Percentiles rank a stretch among this genome's conserved stretches.
Conservation (phyloP, 2,888 invertebrate species). For the Ypsolopha scabrella region DNA sequence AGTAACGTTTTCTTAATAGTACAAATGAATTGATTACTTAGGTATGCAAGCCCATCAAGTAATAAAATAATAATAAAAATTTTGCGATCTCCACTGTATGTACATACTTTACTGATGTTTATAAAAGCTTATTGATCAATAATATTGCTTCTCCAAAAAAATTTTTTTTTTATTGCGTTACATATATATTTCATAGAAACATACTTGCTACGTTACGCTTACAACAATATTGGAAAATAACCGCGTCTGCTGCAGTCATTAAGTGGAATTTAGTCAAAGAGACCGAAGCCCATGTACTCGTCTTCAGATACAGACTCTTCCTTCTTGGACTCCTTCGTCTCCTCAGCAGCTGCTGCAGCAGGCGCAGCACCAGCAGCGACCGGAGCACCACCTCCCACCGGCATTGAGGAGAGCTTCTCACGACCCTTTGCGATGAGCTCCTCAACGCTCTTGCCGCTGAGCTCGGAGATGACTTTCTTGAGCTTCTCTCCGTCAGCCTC, state of each 20-base stretch:
- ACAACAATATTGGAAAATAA: conserved; percentile 57
- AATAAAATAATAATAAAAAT: no score
- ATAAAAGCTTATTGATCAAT: no score
- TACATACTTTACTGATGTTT: no score
- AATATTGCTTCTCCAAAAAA: no score
- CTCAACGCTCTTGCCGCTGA: conserved; percentile 92
- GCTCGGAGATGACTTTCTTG: conserved; percentile 85
- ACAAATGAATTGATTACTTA: no score
- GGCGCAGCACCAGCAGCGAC: conserved; percentile 76
- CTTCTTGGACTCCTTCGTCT: conserved; percentile 84
- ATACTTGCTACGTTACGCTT: conserved; percentile 56
- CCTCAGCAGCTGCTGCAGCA: conserved; percentile 74
- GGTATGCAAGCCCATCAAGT: no score
- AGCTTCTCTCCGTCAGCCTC: conserved; percentile 91
- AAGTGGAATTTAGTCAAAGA: conserved; percentile 79
- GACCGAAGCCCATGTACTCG: conserved; percentile 99
- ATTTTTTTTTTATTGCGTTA: no score
- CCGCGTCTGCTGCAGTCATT: conserved; percentile 38
- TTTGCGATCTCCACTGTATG: no score
- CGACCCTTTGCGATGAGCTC: conserved; percentile 90
- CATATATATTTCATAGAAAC: conserved; percentile 67
- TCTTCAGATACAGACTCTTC: conserved; percentile 92
- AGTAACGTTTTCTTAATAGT: no score
- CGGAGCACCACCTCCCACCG: conserved; percentile 85
- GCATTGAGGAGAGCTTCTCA: conserved; percentile 95